A percentile compares a stretch with the other conserved stretches of the same genome.
These are phyloP conservation scores for Acleris holmiana DNA, from an alignment of 2,888 invertebrate species.

Conservation along the genomic window DNA sequence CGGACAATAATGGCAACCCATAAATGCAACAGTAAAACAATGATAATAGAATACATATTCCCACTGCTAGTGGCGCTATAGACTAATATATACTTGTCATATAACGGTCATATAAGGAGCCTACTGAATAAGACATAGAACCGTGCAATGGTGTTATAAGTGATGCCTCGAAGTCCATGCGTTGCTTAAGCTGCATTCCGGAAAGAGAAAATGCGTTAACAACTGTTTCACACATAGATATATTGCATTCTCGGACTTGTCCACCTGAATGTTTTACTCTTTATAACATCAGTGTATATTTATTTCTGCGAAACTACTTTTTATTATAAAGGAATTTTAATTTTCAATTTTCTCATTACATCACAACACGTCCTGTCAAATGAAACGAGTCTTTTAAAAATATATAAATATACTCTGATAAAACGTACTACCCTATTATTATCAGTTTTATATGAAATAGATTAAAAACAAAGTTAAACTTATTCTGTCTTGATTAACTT, in stretches of 20 bases:
- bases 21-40: too few species aligned
- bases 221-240: conserved; percentile 16
- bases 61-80: conserved; percentile 13
- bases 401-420: too few species aligned
- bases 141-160: conserved; percentile 53
- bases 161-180: conserved; percentile 58
- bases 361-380: too few species aligned
- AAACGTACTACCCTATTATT: neutral
- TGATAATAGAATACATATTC: neutral
- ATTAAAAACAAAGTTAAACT: neutral
- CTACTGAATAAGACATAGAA: conserved; percentile 50
- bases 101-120: conserved; percentile 24
- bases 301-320: too few species aligned
- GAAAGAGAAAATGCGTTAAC: conserved; percentile 45
- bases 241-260: conserved; percentile 1
- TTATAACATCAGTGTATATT: too few species aligned
- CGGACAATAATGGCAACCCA: too few species aligned
- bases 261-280: too few species aligned
- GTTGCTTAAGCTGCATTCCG: conserved; percentile 81
- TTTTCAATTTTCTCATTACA: too few species aligned
- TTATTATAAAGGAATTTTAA: too few species aligned
- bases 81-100: conserved; percentile 36
- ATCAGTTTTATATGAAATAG: neutral
- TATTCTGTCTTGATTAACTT: too few species aligned
- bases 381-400: too few species aligned